Evolutionary conservation across 2,797 vertebrate species (phyloP).

Genomic region (Okamejei kenojei): DNA sequence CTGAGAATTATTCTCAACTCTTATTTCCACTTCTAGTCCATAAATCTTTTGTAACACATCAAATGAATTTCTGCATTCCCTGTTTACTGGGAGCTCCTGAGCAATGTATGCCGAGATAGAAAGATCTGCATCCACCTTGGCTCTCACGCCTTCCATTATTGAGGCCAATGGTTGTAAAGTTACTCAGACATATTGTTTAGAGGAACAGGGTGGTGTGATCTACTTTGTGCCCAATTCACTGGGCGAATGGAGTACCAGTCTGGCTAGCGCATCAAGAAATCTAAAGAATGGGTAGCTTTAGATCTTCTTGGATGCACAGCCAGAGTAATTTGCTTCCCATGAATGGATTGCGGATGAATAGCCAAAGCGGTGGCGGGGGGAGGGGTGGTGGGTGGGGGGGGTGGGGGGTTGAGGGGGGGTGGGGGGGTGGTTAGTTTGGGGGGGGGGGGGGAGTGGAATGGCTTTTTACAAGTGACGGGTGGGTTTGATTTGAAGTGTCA

Average conservation of each 20-base stretch:
- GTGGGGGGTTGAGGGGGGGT: no score
- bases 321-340: neutral
- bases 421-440: rapidly evolving
- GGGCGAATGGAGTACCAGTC: neutral
- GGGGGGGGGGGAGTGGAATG: neutral
- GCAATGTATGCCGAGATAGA: neutral
- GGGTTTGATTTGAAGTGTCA: neutral
- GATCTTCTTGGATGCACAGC: neutral
- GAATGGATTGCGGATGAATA: neutral
- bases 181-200: neutral
- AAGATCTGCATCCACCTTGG: neutral
- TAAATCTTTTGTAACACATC: neutral
- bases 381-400: no score
- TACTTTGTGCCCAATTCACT: neutral
- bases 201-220: neutral
- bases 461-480: neutral
- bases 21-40: neutral
- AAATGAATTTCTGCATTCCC: neutral
- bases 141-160: neutral
- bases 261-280: no score
- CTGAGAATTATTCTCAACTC: neutral
- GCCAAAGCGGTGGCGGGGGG: no score
- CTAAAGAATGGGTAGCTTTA: neutral
- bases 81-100: neutral
- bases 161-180: neutral